A percentile compares a stretch with the other conserved stretches of the same genome.
phyloP scores from a whole-genome alignment of 1,140 invertebrate genomes.

The Dendrolimus kikuchii region DNA sequence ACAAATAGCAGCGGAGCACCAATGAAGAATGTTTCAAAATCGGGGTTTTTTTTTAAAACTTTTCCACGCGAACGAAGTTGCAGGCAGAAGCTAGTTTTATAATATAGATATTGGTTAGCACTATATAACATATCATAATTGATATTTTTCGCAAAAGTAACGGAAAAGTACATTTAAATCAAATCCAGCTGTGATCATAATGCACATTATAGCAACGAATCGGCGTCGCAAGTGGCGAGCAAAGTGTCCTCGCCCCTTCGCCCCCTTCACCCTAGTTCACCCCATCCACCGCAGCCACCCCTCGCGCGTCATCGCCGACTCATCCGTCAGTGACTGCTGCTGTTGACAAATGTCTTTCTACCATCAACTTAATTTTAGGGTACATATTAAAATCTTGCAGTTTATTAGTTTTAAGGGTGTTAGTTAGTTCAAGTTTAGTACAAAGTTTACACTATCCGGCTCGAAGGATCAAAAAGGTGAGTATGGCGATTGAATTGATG shows the following conservation, averaged over 20 bases:
- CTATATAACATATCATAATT: too few relatives aligned
- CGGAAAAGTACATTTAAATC: too few relatives aligned
- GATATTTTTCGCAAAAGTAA: too few relatives aligned
- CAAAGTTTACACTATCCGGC: too few relatives aligned
- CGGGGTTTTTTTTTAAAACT: too few relatives aligned
- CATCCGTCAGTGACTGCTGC: conserved; percentile 34
- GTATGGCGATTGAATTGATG: too few relatives aligned
- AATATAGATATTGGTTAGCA: too few relatives aligned
- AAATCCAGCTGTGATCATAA: background rate
- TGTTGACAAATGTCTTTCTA: conserved; percentile 31
- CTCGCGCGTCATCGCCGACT: conserved; percentile 22
- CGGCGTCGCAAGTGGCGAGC: conserved; percentile 5
- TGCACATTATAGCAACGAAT: background rate
- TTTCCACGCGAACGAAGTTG: too few relatives aligned
- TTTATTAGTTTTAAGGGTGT: conserved; percentile 7
- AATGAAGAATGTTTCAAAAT: too few relatives aligned
- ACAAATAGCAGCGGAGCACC: too few relatives aligned
- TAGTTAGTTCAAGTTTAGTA: background rate
- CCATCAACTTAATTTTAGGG: conserved; percentile 17
- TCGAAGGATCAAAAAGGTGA: too few relatives aligned
- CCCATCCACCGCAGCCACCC: conserved; percentile 5
- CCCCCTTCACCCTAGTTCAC: conserved; percentile 1
- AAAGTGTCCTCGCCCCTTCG: conserved; percentile 6
- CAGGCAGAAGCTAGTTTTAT: too few relatives aligned
- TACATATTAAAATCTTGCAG: conserved; percentile 20